These are phyloP conservation scores for Cricetomys ansorgei DNA, from an alignment of 2,113 vertebrate species.

Conservation along the genomic window DNA sequence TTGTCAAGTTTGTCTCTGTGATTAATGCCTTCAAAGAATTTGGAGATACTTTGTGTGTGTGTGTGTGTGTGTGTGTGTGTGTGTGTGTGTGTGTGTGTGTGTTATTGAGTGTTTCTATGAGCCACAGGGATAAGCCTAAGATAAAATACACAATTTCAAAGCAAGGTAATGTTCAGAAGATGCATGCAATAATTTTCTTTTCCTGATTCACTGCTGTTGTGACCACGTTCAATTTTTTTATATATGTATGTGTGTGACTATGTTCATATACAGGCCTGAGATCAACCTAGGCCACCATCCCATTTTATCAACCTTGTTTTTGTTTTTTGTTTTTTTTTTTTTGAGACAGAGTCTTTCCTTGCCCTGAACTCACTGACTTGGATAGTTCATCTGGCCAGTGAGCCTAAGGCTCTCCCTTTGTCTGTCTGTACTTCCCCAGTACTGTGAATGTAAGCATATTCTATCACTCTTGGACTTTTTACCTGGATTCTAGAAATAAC, in stretches of 20 bases:
- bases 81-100: background rate
- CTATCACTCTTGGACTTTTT: no score
- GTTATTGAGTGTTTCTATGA: background rate
- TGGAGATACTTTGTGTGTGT: background rate
- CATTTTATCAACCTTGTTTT: no score
- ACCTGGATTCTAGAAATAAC: background rate
- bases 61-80: background rate
- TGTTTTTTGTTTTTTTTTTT: no score
- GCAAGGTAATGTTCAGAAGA: background rate
- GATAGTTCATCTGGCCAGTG: background rate
- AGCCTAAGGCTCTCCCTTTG: no score
- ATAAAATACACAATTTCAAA: background rate
- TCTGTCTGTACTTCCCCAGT: no score
- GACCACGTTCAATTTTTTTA: background rate
- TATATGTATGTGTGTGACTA: background rate
- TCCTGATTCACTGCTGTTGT: background rate
- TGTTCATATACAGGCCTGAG: no score
- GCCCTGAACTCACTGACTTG: no score
- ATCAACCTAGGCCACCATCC: background rate
- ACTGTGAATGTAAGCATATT: background rate
- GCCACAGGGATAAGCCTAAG: background rate
- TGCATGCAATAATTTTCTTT: background rate
- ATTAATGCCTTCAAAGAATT: constrained; percentile 53
- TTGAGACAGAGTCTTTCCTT: background rate
- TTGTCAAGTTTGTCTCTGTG: constrained; percentile 52